phyloP scores from a whole-genome alignment of 2,888 invertebrate species.

The Scaptomyza parva region DNA sequence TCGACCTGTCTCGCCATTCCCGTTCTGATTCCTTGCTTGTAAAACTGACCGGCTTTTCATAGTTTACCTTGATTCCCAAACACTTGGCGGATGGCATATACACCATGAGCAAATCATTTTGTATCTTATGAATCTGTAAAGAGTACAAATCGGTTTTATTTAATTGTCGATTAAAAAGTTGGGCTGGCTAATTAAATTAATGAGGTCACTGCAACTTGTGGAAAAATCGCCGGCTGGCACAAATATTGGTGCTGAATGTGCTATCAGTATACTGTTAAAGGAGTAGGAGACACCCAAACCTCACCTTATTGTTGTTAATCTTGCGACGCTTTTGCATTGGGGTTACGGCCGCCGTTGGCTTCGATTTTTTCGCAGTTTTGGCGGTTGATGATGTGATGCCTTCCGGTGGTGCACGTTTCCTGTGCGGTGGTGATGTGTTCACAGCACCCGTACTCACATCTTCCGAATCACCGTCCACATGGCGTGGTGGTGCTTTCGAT shows the following conservation, averaged over 20 bases:
- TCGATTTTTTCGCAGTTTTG: slow-evolving; percentile 53
- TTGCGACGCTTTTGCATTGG: slow-evolving; percentile 69
- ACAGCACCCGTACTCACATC: slow-evolving; percentile 48
- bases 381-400: slow-evolving; percentile 39
- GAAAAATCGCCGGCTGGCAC: background rate
- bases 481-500: slow-evolving; percentile 87
- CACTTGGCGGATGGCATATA: slow-evolving; percentile 88
- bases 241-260: background rate
- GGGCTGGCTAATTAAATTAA: background rate
- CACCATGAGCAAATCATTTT: slow-evolving; percentile 87
- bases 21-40: slow-evolving; percentile 87
- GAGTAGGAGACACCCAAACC: too few relatives aligned
- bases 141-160: background rate
- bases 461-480: slow-evolving; percentile 80
- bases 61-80: slow-evolving; percentile 89
- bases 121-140: slow-evolving; percentile 37
- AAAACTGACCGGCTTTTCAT: slow-evolving; percentile 87
- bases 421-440: slow-evolving; percentile 68
- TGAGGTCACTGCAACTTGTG: background rate
- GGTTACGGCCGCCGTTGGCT: slow-evolving; percentile 76
- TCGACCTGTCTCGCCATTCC: slow-evolving; percentile 88
- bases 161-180: background rate
- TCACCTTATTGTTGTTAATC: slow-evolving; percentile 38
- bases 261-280: too few relatives aligned
- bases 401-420: slow-evolving; percentile 76